Conservation (phyloP, 1,140 invertebrate genomes). For the Drosophila erecta region DNA sequence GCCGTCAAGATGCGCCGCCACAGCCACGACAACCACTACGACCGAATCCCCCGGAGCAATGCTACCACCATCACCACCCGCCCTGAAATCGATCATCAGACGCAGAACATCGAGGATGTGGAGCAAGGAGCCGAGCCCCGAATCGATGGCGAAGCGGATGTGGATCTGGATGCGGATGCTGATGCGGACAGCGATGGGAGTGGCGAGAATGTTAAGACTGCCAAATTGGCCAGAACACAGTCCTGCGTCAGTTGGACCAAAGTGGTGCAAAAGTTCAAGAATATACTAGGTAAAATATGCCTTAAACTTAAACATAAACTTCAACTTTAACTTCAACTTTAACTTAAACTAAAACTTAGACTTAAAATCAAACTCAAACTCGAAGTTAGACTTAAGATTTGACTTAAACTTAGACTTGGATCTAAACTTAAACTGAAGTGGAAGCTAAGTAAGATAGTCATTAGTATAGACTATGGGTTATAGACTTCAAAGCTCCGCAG, state of each 20-base stretch:
- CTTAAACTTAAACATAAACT: no score
- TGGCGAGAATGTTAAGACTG: slow-evolving; percentile 67
- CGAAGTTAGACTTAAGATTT: no score
- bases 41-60: slow-evolving; percentile 22
- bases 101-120: slow-evolving; percentile 34
- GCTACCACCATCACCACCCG: slow-evolving; percentile 36
- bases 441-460: no score
- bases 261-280: slow-evolving; percentile 81
- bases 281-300: slow-evolving; percentile 75
- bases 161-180: slow-evolving; percentile 4
- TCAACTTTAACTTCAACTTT: no score
- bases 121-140: slow-evolving; percentile 61
- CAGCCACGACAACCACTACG: slow-evolving; percentile 71
- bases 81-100: slow-evolving; percentile 15
- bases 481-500: no score
- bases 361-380: no score
- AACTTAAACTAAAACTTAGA: no score
- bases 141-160: neutral
- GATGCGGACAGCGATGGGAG: slow-evolving; percentile 26
- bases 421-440: no score
- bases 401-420: no score
- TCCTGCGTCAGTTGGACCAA: slow-evolving; percentile 84
- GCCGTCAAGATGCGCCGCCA: slow-evolving; percentile 61
- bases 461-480: no score
- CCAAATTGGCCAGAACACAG: slow-evolving; percentile 68